phyloP scores from a whole-genome alignment of 2,888 invertebrate species.

The Cosmia trapezina region DNA sequence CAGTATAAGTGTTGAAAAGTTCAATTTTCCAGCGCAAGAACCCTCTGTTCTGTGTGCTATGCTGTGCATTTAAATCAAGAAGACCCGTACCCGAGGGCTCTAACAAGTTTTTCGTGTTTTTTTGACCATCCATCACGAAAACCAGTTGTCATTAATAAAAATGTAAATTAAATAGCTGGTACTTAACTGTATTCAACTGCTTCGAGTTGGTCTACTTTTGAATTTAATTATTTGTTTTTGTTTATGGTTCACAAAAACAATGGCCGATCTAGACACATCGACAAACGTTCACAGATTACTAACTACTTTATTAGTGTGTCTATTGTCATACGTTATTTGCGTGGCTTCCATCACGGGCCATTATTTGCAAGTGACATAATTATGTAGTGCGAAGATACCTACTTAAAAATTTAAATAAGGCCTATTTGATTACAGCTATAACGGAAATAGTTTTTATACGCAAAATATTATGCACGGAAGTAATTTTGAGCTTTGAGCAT shows the following conservation, averaged over 20 bases:
- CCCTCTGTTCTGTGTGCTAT: neutral
- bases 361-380: conserved; percentile 26
- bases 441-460: conserved; percentile 7
- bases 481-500: neutral
- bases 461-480: neutral
- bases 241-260: conserved; percentile 12
- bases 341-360: conserved; percentile 33
- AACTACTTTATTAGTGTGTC: conserved; percentile 40
- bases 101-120: neutral
- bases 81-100: neutral
- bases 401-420: conserved; percentile 15
- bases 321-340: conserved; percentile 14
- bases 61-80: neutral
- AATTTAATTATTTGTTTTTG: conserved; percentile 1
- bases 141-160: conserved; percentile 1
- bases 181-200: neutral
- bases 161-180: neutral
- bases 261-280: neutral
- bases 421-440: neutral
- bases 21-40: neutral
- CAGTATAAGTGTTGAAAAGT: neutral
- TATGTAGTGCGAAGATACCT: neutral
- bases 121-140: neutral
- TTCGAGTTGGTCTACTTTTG: neutral
- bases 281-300: conserved; percentile 36